Conservation (phyloP, 2,113 vertebrate genomes). For the Alectura lathami region DNA sequence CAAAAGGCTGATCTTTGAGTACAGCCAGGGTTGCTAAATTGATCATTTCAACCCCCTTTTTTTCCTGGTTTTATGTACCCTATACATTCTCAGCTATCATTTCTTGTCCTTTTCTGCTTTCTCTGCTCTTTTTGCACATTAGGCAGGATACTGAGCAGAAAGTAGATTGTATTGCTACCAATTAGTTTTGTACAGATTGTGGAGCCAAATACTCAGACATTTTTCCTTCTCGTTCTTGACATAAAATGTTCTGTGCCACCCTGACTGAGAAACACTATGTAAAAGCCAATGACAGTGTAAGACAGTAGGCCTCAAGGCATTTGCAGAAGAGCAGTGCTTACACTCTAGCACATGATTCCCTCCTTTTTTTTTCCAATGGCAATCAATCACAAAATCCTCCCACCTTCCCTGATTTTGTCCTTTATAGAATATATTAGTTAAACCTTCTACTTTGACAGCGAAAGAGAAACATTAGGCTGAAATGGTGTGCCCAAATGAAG, state of each 20-base stretch:
- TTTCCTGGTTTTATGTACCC: not conserved
- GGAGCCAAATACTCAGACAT: not conserved
- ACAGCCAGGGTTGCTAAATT: not conserved
- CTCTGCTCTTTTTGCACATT: not conserved
- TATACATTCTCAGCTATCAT: not conserved
- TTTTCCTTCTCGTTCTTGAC: fast-evolving
- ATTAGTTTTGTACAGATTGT: not conserved
- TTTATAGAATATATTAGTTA: conserved; percentile 28
- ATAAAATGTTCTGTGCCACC: not conserved
- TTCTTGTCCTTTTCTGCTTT: not conserved
- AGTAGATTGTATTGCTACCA: not conserved
- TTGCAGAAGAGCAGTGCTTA: not conserved
- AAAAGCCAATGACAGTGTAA: not conserved
- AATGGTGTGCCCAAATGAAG: not conserved
- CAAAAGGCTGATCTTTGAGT: not conserved
- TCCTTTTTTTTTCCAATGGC: conserved; percentile 3
- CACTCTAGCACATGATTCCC: fast-evolving
- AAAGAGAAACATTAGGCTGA: conserved; percentile 19
- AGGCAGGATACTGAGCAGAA: not conserved
- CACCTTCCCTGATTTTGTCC: not conserved
- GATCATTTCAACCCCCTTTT: not conserved
- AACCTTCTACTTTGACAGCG: not conserved
- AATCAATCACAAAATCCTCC: not conserved
- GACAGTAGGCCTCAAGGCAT: not conserved
- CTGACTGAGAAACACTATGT: not conserved